These are phyloP conservation scores for Rhagonycha lutea DNA, from an alignment of 2,888 invertebrate species.

Conservation along the genomic window DNA sequence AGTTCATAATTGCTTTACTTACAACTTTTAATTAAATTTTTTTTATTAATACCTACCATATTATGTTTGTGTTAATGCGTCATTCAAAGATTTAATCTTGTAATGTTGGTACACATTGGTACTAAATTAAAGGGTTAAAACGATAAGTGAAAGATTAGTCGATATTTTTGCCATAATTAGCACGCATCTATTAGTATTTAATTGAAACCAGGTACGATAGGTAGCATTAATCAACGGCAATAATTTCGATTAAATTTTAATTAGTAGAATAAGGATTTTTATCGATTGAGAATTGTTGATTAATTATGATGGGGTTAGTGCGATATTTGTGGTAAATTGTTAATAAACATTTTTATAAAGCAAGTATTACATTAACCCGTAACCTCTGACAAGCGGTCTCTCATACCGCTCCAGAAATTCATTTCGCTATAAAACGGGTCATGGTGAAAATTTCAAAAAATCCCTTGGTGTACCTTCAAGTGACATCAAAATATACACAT, in stretches of 20 bases:
- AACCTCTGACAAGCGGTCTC: too few species aligned
- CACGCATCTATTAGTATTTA: constrained; percentile 34
- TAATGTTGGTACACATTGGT: constrained; percentile 52
- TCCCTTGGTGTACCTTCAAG: too few species aligned
- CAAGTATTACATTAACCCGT: constrained; percentile 32
- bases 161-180: constrained; percentile 51
- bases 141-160: constrained; percentile 47
- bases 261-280: background rate
- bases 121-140: constrained; percentile 49
- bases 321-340: background rate
- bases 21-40: constrained; percentile 24
- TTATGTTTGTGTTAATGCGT: constrained; percentile 43
- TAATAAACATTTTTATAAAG: constrained; percentile 16
- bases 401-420: too few species aligned
- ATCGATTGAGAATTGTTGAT: background rate
- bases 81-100: constrained; percentile 50
- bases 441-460: too few species aligned
- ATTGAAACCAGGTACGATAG: constrained; percentile 14
- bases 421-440: too few species aligned
- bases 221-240: background rate
- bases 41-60: constrained; percentile 21
- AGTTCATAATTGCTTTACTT: background rate
- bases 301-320: background rate
- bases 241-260: background rate
- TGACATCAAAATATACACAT: too few species aligned